A percentile compares a stretch with the other conserved stretches of the same genome.
These are phyloP conservation scores for Sminthurides aquaticus DNA, from an alignment of 2,888 invertebrate species.

Conservation along the genomic window DNA sequence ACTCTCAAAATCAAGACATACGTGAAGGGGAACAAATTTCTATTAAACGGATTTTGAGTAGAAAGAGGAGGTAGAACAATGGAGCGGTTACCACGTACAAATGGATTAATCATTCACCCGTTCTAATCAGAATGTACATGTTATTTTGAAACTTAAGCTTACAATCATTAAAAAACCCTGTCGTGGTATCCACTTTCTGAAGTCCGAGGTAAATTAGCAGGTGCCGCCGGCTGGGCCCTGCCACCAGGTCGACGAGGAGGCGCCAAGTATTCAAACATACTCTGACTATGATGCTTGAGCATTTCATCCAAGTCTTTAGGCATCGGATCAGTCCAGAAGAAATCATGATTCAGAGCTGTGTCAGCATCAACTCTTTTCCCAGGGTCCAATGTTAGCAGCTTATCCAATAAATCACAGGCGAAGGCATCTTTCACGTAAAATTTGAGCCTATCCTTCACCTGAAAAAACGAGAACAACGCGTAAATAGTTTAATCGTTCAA, in stretches of 20 bases:
- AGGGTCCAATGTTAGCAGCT: conserved; percentile 83
- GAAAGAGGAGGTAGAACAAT: too few species aligned
- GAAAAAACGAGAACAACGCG: conserved; percentile 10
- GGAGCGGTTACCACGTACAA: too few species aligned
- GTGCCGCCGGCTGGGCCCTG: conserved; percentile 29
- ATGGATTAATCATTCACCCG: too few species aligned
- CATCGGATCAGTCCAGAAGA: conserved; percentile 98
- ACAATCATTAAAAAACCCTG: conserved; percentile 35
- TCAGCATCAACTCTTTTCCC: conserved; percentile 80
- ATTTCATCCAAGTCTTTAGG: conserved; percentile 84
- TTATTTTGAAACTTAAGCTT: background rate
- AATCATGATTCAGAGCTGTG: conserved; percentile 90
- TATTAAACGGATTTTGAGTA: too few species aligned
- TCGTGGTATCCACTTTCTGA: conserved; percentile 40
- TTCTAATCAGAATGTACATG: too few species aligned
- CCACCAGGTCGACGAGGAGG: conserved; percentile 54
- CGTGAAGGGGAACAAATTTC: too few species aligned
- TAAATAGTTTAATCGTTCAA: conserved; percentile 1
- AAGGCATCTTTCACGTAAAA: conserved; percentile 85
- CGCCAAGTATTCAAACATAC: conserved; percentile 91
- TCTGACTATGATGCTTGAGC: conserved; percentile 80
- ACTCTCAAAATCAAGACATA: too few species aligned
- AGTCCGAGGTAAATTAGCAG: conserved; percentile 25
- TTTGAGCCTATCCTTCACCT: conserved; percentile 72
- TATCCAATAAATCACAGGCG: conserved; percentile 88